phyloP scores from a whole-genome alignment of 1,140 invertebrate genomes.

The Halesus radiatus region DNA sequence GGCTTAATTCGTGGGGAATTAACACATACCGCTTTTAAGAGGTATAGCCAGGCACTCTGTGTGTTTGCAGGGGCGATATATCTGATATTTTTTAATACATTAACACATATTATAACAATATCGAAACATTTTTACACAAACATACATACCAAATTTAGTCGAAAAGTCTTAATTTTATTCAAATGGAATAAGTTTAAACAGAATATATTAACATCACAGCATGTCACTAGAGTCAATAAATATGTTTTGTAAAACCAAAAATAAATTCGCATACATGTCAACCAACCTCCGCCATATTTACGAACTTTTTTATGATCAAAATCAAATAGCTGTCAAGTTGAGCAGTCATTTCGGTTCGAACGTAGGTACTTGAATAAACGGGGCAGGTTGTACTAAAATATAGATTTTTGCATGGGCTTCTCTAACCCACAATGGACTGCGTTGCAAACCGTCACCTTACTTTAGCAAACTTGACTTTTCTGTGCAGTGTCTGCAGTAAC shows the following conservation, averaged over 20 bases:
- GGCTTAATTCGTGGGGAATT: neutral
- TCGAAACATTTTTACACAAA: slow-evolving; percentile 25
- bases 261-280: slow-evolving; percentile 48
- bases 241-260: slow-evolving; percentile 47
- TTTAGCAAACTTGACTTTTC: no score
- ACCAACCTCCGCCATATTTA: slow-evolving; percentile 49
- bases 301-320: slow-evolving; percentile 35
- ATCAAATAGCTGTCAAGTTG: slow-evolving; percentile 28
- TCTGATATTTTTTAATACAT: neutral
- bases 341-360: no score
- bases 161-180: slow-evolving; percentile 32
- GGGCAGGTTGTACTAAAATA: no score
- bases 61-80: neutral
- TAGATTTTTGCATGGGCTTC: no score
- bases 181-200: slow-evolving; percentile 30
- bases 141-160: slow-evolving; percentile 32
- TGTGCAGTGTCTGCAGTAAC: no score
- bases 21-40: neutral
- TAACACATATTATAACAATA: slow-evolving; percentile 15
- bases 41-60: neutral
- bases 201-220: slow-evolving; percentile 40
- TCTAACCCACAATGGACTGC: no score
- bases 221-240: slow-evolving; percentile 38
- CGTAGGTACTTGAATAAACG: no score
- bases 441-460: no score